A percentile compares a stretch with the other conserved stretches of the same genome.
These are phyloP conservation scores for Pheosia tremula DNA, from an alignment of 2,888 invertebrate genomes.

Conservation along the genomic window DNA sequence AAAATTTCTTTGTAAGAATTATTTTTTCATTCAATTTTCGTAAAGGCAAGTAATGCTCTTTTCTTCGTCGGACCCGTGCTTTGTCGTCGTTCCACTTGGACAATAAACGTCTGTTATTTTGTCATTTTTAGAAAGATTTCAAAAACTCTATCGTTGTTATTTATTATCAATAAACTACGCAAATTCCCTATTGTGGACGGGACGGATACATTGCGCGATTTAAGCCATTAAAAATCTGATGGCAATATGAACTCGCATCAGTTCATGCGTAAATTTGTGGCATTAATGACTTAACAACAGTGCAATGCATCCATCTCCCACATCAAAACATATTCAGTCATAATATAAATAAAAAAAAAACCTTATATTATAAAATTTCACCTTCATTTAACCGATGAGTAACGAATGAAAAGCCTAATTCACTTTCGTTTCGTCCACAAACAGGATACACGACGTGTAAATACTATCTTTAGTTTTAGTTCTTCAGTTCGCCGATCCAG, in stretches of 20 bases:
- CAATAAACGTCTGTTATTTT: background rate
- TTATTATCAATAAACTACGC: background rate
- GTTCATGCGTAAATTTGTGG: background rate
- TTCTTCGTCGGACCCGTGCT: no score
- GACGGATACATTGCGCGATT: background rate
- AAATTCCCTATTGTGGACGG: background rate
- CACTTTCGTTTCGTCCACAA: constrained; percentile 55
- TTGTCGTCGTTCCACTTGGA: no score
- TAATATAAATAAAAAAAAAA: background rate
- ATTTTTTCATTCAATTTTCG: no score
- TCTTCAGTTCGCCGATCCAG: constrained; percentile 52
- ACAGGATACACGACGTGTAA: constrained; percentile 51
- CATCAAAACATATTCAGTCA: background rate
- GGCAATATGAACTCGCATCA: background rate
- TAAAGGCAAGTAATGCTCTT: no score
- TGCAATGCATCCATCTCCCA: background rate
- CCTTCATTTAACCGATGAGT: constrained; percentile 20
- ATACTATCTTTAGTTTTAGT: constrained; percentile 45
- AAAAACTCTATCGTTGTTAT: no score
- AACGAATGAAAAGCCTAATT: constrained; percentile 34
- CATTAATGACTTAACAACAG: no score
- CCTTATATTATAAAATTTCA: constrained; percentile 17
- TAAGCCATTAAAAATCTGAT: no score
- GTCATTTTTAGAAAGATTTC: no score
- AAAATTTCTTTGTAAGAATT: no score